These are phyloP conservation scores for Opisthocomus hoazin DNA, from an alignment of 2,113 vertebrate species.

Conservation along the genomic window DNA sequence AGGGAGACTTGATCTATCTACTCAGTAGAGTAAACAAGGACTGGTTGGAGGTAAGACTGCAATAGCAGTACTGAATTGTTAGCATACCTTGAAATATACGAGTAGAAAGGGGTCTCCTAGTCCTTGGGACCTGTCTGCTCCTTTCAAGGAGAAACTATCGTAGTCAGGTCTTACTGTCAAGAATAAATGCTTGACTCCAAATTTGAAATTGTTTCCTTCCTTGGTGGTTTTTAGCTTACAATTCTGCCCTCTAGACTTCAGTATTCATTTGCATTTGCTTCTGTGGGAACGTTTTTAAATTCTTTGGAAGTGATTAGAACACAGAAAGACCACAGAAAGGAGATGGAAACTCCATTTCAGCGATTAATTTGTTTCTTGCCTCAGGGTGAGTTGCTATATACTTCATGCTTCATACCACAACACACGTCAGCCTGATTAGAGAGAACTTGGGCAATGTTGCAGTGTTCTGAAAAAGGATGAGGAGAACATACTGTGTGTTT, in stretches of 20 bases:
- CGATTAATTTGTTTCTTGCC: constrained; percentile 34
- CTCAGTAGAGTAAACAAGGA: constrained; percentile 90
- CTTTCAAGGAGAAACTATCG: background rate
- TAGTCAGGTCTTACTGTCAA: background rate
- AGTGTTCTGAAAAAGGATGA: constrained; percentile 21
- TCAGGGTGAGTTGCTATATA: background rate
- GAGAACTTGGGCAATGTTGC: constrained; percentile 24
- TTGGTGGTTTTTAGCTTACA: background rate
- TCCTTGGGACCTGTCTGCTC: background rate
- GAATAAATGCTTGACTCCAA: background rate
- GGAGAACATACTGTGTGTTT: constrained; percentile 30
- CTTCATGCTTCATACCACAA: constrained; percentile 49
- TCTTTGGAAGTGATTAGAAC: constrained; percentile 18
- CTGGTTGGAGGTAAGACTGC: constrained; percentile 90
- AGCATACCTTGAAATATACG: background rate
- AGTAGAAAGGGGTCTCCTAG: background rate
- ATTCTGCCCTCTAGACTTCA: background rate
- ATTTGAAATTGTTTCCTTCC: background rate
- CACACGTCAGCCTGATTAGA: constrained; percentile 19
- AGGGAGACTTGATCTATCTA: constrained; percentile 91
- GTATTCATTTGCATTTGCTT: constrained; percentile 14
- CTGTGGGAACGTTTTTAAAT: background rate
- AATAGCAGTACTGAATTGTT: background rate
- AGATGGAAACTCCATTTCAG: constrained; percentile 35
- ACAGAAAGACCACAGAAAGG: constrained; percentile 22